A percentile compares a stretch with the other conserved stretches of the same genome.
Evolutionary conservation across 2,888 invertebrate genomes (phyloP).

Genomic region (Ectobius pallidus): DNA sequence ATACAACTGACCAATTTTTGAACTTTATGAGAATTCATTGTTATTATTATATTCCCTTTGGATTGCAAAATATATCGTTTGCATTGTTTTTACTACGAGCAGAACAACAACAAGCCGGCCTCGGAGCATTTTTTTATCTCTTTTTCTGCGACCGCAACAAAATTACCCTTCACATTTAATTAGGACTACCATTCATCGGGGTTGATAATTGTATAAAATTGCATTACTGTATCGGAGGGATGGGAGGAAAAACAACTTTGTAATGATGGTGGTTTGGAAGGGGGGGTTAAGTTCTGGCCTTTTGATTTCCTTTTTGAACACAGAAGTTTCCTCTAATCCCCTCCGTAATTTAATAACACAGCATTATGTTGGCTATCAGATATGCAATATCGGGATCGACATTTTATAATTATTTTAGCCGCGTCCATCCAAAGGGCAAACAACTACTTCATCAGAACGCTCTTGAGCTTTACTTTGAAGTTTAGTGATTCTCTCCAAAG

Average conservation of each 20-base stretch:
- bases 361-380: neutral
- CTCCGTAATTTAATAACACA: neutral
- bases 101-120: too few species aligned
- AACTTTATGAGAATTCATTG: neutral
- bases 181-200: neutral
- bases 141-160: neutral
- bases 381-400: too few species aligned
- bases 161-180: neutral
- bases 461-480: too few species aligned
- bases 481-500: too few species aligned
- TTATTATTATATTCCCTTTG: too few species aligned
- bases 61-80: too few species aligned
- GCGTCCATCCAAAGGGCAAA: too few species aligned
- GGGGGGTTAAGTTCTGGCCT: neutral
- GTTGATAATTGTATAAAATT: neutral
- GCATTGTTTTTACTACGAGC: too few species aligned
- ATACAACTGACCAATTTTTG: neutral
- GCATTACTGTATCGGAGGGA: neutral
- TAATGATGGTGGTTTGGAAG: neutral
- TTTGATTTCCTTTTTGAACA: neutral
- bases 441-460: too few species aligned
- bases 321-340: neutral
- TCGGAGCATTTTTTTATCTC: too few species aligned
- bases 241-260: neutral
- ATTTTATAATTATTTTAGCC: too few species aligned